A percentile compares a stretch with the other conserved stretches of the same genome.
These are phyloP conservation scores for Notarius quadriscutis DNA, from an alignment of 2,113 vertebrate genomes.

Conservation along the genomic window DNA sequence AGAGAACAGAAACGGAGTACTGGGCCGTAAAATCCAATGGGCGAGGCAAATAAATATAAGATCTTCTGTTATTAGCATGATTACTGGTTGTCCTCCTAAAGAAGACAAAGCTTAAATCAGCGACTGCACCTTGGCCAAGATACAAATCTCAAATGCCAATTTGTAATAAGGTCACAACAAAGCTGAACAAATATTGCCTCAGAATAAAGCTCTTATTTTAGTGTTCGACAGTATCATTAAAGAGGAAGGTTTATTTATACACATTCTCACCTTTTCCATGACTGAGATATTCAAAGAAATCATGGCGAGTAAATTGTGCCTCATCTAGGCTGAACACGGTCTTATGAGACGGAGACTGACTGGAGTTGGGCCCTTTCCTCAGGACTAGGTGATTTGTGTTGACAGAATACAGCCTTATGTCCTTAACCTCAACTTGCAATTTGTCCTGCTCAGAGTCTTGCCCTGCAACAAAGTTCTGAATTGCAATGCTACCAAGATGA, in stretches of 20 bases:
- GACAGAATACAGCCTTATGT: constrained; percentile 93
- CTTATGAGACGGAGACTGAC: constrained; percentile 54
- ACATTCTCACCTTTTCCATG: constrained; percentile 84
- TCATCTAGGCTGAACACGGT: constrained; percentile 74
- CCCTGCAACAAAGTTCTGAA: constrained; percentile 87
- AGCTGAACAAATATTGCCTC: neutral
- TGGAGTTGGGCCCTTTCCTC: constrained; percentile 57
- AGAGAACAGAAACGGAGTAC: constrained; percentile 19
- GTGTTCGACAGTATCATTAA: neutral
- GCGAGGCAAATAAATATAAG: neutral
- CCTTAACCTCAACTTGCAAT: constrained; percentile 90
- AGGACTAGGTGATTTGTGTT: constrained; percentile 79
- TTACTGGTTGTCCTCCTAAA: neutral
- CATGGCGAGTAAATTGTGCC: constrained; percentile 86
- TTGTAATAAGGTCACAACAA: neutral
- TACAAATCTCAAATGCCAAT: neutral
- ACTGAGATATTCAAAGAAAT: constrained; percentile 91
- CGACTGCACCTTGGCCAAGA: neutral
- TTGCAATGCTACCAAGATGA: constrained; percentile 90
- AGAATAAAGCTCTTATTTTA: neutral
- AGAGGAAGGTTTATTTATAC: neutral
- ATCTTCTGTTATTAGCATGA: neutral
- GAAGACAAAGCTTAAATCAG: neutral
- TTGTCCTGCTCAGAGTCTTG: constrained; percentile 82
- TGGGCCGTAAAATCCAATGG: neutral